phyloP scores from a whole-genome alignment of 2,797 vertebrate species.

The Ceryle rudis region DNA sequence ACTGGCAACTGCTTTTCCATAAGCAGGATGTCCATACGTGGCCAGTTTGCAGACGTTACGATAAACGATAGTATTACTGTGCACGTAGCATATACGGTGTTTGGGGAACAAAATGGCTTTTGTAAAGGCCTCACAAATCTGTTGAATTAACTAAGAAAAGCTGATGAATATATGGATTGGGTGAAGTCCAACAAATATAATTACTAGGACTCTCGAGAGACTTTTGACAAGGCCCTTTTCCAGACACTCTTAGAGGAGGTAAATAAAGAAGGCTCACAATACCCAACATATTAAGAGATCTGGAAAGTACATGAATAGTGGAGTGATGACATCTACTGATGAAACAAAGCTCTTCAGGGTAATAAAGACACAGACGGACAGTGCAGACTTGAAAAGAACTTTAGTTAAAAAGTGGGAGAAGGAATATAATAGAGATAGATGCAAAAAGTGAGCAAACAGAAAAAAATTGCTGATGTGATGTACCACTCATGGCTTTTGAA shows the following conservation, averaged over 20 bases:
- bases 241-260: neutral
- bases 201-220: neutral
- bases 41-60: neutral
- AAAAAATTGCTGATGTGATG: neutral
- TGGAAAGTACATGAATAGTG: neutral
- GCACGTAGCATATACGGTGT: neutral
- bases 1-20: neutral
- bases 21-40: neutral
- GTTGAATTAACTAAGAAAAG: neutral
- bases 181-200: neutral
- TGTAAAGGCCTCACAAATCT: neutral
- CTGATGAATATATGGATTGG: neutral
- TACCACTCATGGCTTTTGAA: neutral
- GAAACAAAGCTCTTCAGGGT: neutral
- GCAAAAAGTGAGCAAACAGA: neutral
- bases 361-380: neutral
- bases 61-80: neutral
- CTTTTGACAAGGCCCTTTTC: neutral
- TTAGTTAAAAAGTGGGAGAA: neutral
- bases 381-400: neutral
- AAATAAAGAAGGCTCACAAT: neutral
- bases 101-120: neutral
- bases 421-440: neutral
- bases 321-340: neutral
- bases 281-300: neutral